A percentile compares a stretch with the other conserved stretches of the same genome.
phyloP scores from a whole-genome alignment of 2,797 vertebrate genomes.

The Arctocebus calabarensis region DNA sequence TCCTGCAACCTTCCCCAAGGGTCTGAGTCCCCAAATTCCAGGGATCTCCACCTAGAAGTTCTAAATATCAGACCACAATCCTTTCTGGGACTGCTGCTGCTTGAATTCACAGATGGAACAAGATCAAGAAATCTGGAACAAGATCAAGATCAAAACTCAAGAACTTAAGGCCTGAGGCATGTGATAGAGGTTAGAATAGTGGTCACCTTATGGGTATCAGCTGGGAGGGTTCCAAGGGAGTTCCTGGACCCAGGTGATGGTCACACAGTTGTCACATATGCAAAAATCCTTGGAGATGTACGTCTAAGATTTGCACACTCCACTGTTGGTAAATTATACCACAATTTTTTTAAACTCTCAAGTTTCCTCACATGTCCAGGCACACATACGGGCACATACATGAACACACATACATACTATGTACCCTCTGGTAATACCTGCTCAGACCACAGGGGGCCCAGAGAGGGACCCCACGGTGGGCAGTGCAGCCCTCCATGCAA shows the following conservation, averaged over 20 bases:
- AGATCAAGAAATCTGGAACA: too few species aligned
- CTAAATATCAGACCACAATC: not conserved
- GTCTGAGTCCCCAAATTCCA: not conserved
- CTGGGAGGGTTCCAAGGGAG: not conserved
- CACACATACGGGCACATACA: too few species aligned
- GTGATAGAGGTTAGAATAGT: not conserved
- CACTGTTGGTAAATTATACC: not conserved
- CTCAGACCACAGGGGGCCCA: not conserved
- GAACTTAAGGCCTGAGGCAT: not conserved
- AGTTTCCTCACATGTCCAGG: not conserved
- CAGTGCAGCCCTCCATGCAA: accelerated
- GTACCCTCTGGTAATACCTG: not conserved
- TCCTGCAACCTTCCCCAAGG: not conserved
- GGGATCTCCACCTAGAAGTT: not conserved
- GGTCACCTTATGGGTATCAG: not conserved
- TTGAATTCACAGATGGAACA: not conserved
- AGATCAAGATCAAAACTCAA: not conserved
- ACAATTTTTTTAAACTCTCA: not conserved
- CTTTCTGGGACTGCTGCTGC: not conserved
- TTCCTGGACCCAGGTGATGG: not conserved
- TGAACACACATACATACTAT: too few species aligned
- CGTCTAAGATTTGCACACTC: not conserved
- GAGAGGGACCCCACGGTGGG: not conserved
- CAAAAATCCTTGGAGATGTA: not conserved
- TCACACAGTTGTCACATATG: not conserved